phyloP scores from a whole-genome alignment of 2,888 invertebrate genomes.

The Hipparchia sbordonii region DNA sequence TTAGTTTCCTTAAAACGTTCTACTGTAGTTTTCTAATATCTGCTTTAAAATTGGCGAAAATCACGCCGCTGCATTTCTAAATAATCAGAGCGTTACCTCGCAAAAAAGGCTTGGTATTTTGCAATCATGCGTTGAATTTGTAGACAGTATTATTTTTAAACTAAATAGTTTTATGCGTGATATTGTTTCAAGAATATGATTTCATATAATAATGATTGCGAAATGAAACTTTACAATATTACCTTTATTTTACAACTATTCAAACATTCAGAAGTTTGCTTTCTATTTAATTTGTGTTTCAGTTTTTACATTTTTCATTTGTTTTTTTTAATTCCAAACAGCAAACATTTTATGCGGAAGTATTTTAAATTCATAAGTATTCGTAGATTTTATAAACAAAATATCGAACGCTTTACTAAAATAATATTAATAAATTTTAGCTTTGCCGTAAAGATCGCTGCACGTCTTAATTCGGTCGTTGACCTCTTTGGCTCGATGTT shows the following conservation, averaged over 20 bases:
- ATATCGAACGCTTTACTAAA: slow-evolving; percentile 21
- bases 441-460: slow-evolving; percentile 34
- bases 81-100: slow-evolving; percentile 29
- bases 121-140: slow-evolving; percentile 22
- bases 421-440: slow-evolving; percentile 31
- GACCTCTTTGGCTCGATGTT: slow-evolving; percentile 35
- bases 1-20: too few relatives aligned
- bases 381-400: slow-evolving; percentile 20
- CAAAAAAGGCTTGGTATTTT: slow-evolving; percentile 9
- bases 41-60: background rate
- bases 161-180: background rate
- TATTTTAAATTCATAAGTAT: background rate
- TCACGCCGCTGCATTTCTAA: slow-evolving; percentile 20
- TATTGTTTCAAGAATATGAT: background rate
- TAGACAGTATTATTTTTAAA: background rate
- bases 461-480: slow-evolving; percentile 38
- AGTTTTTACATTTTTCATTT: too few relatives aligned
- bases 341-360: too few relatives aligned
- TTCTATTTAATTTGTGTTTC: too few relatives aligned
- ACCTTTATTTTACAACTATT: too few relatives aligned
- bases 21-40: background rate
- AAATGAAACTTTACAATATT: too few relatives aligned
- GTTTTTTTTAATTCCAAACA: too few relatives aligned
- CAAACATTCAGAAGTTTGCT: too few relatives aligned
- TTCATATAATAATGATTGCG: background rate